Conservation (phyloP, 2,113 vertebrate species). For the Limanda limanda region DNA sequence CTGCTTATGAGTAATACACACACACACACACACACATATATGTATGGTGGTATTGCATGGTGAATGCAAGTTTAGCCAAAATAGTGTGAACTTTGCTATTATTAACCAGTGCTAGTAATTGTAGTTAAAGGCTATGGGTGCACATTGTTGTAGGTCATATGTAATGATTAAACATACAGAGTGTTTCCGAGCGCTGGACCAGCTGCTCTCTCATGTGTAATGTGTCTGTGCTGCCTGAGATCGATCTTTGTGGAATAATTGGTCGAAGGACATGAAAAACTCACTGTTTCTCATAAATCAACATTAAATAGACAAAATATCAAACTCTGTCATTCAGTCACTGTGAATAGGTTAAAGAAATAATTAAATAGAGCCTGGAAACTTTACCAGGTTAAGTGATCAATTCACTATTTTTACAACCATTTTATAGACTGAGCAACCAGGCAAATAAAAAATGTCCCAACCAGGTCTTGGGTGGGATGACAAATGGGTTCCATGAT, state of each 20-base stretch:
- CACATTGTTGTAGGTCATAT: background rate
- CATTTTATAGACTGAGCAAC: too few species aligned
- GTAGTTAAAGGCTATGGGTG: conserved; percentile 6
- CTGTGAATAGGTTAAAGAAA: background rate
- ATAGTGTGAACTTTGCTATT: conserved; percentile 8
- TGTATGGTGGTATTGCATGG: background rate
- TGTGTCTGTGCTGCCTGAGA: background rate
- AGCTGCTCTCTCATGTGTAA: conserved; percentile 5
- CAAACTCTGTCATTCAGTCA: background rate
- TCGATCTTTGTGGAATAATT: background rate
- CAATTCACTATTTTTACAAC: background rate
- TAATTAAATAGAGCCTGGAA: background rate
- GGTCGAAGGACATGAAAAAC: background rate
- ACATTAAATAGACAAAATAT: background rate
- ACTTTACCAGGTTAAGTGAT: background rate
- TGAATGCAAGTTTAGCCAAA: background rate
- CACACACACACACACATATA: too few species aligned
- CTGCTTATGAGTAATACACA: background rate
- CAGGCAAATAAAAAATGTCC: too few species aligned
- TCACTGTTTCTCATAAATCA: background rate
- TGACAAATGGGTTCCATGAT: too few species aligned
- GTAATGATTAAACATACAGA: conserved; percentile 52
- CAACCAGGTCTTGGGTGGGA: too few species aligned
- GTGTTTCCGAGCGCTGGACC: conserved; percentile 1
- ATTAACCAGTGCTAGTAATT: conserved; percentile 34